phyloP scores from a whole-genome alignment of 2,797 vertebrate genomes.

The Rhincodon typus region DNA sequence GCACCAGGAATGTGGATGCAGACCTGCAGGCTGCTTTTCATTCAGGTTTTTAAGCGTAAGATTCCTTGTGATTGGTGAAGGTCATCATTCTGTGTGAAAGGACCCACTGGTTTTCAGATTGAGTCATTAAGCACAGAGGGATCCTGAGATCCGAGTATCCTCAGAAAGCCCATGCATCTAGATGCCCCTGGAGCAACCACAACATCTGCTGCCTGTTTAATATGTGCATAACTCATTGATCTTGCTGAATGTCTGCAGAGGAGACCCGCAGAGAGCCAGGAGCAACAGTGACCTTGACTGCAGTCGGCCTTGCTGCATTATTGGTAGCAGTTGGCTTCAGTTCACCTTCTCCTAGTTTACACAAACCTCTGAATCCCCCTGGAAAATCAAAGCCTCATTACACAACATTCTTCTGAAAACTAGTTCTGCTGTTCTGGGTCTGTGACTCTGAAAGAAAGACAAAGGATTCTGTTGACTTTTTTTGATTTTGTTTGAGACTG shows the following conservation, averaged over 20 bases:
- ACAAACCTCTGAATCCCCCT: neutral
- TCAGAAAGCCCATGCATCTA: neutral
- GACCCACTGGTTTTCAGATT: neutral
- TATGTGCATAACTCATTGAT: neutral
- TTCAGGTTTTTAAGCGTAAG: neutral
- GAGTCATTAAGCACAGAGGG: neutral
- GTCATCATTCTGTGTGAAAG: neutral
- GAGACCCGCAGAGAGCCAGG: neutral
- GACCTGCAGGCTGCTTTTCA: neutral
- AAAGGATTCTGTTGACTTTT: neutral
- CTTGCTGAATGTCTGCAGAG: neutral
- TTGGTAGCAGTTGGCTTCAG: neutral
- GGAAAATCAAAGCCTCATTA: neutral
- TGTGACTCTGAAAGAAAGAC: neutral
- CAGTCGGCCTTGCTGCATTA: neutral
- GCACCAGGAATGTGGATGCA: neutral
- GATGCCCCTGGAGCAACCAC: neutral
- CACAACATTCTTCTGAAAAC: neutral
- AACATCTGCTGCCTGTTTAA: neutral
- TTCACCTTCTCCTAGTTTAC: neutral
- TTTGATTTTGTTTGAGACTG: neutral
- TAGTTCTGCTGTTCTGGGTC: neutral
- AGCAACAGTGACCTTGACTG: neutral
- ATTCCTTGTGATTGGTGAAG: neutral
- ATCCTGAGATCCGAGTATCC: neutral